Evolutionary conservation across 2,113 vertebrate genomes (phyloP).

Genomic region (Tretioscincus oriximinensis): DNA sequence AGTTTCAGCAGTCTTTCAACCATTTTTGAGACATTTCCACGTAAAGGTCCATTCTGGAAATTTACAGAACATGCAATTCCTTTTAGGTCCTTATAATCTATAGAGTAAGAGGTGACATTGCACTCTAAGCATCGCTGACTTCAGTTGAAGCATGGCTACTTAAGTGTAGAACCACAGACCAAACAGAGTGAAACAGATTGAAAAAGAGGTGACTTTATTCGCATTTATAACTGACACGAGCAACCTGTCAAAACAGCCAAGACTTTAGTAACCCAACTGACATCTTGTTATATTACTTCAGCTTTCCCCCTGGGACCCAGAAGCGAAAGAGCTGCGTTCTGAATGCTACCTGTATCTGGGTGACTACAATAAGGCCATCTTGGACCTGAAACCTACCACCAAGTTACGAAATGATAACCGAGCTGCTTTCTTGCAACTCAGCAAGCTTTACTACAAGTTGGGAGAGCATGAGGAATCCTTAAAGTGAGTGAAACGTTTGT

Average conservation of each 20-base stretch:
- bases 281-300: conserved; percentile 32
- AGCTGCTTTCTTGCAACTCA: conserved; percentile 79
- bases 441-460: conserved; percentile 77
- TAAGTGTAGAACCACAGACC: no score
- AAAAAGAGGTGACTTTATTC: no score
- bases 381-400: conserved; percentile 77
- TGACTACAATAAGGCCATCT: conserved; percentile 78
- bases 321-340: conserved; percentile 77
- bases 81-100: no score
- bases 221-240: neutral
- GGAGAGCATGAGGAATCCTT: conserved; percentile 81
- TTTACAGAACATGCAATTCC: no score
- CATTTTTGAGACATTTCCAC: no score
- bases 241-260: neutral
- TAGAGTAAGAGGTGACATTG: no score
- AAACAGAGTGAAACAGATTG: no score
- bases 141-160: no score
- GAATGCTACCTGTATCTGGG: conserved; percentile 79
- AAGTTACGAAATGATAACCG: conserved; percentile 81
- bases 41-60: no score
- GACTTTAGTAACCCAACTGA: no score
- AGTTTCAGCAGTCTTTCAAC: no score
- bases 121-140: no score
- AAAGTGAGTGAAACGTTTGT: conserved; percentile 56
- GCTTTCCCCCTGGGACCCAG: conserved; percentile 82